These are phyloP conservation scores for Pocillopora grandis DNA, from an alignment of 92 coral and sea anemone species.

Conservation along the genomic window DNA sequence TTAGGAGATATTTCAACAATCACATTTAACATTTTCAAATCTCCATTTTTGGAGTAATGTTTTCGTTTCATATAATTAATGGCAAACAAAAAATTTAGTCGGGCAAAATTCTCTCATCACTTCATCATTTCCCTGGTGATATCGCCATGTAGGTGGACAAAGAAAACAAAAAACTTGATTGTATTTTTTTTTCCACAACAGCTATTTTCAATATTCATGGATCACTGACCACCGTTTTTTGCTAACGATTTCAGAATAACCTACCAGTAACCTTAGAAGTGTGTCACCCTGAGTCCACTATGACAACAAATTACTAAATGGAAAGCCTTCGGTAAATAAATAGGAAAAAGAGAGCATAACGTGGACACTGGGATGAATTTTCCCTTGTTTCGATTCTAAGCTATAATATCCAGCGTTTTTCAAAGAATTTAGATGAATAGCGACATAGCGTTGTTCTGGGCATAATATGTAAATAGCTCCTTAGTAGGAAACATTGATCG, in stretches of 20 bases:
- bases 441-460: too few relatives aligned
- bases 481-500: too few relatives aligned
- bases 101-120: too few relatives aligned
- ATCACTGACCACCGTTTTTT: not conserved
- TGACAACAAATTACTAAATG: not conserved
- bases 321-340: not conserved
- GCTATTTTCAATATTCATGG: not conserved
- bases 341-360: not conserved
- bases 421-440: too few relatives aligned
- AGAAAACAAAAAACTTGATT: not conserved
- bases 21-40: too few relatives aligned
- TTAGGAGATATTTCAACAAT: too few relatives aligned
- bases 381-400: not conserved
- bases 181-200: not conserved
- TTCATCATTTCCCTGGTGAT: too few relatives aligned
- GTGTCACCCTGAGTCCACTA: not conserved
- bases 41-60: too few relatives aligned
- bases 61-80: too few relatives aligned
- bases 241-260: not conserved
- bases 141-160: too few relatives aligned
- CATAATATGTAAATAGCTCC: too few relatives aligned
- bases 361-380: not conserved
- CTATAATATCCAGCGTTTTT: not conserved
- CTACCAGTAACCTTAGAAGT: slow-evolving; percentile 32
- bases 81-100: too few relatives aligned